Conservation (phyloP, 2,888 invertebrate genomes). For the Epirrita christyi region DNA sequence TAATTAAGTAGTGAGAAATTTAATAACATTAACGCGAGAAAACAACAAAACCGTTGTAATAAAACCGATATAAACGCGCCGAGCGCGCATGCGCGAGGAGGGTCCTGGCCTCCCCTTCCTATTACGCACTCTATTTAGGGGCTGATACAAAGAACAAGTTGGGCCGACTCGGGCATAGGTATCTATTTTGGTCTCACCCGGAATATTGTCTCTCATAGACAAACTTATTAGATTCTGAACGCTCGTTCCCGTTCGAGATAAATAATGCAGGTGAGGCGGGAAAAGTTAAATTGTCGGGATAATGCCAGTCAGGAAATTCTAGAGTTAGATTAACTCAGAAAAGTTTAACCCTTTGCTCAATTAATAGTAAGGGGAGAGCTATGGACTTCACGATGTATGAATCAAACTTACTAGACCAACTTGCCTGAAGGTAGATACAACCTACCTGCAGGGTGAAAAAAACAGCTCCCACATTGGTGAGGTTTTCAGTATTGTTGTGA, state of each 20-base stretch:
- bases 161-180: conserved; percentile 45
- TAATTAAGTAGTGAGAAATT: conserved; percentile 25
- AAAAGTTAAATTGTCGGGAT: conserved; percentile 47
- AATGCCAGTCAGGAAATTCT: conserved; percentile 29
- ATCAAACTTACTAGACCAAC: too few species aligned
- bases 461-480: too few species aligned
- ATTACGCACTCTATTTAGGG: conserved; percentile 84
- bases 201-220: conserved; percentile 72
- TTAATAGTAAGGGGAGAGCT: too few species aligned
- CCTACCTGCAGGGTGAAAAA: too few species aligned
- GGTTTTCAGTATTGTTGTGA: too few species aligned
- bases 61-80: conserved; percentile 74
- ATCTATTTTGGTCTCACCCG: conserved; percentile 80
- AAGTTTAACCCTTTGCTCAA: too few species aligned
- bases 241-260: conserved; percentile 46
- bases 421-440: too few species aligned
- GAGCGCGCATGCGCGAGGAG: conserved; percentile 70
- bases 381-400: too few species aligned
- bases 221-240: conserved; percentile 72
- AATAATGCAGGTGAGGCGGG: conserved; percentile 44
- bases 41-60: conserved; percentile 75
- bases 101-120: conserved; percentile 70
- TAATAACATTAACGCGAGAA: conserved; percentile 56
- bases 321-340: not conserved
- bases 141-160: conserved; percentile 80